phyloP scores from a whole-genome alignment of 53 echinoderm and acorn worm species.

The Apostichopus leukothele region DNA sequence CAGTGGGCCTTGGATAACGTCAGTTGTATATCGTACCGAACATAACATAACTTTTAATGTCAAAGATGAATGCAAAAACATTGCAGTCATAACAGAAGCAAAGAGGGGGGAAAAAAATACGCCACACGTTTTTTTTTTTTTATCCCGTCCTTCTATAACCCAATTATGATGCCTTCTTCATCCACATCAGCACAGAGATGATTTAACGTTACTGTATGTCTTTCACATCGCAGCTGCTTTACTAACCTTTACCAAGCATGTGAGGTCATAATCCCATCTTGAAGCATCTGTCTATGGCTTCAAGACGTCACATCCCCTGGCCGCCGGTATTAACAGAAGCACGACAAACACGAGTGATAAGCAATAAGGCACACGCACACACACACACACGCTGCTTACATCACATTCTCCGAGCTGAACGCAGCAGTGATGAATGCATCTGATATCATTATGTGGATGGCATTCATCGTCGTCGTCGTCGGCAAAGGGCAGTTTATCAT shows the following conservation, averaged over 20 bases:
- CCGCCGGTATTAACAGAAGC: not conserved
- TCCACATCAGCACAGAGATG: constrained; percentile 39
- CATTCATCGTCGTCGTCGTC: not conserved
- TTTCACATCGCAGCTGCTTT: constrained; percentile 40
- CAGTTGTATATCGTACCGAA: not conserved
- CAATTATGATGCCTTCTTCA: constrained; percentile 36
- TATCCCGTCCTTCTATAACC: constrained; percentile 4
- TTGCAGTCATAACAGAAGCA: not conserved
- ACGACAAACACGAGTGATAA: constrained; percentile 23
- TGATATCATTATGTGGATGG: constrained; percentile 4
- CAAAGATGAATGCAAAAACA: not conserved
- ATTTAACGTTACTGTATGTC: constrained; percentile 32
- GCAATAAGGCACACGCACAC: not conserved
- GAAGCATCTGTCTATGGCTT: constrained; percentile 42
- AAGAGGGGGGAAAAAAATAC: not conserved
- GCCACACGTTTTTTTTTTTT: not conserved
- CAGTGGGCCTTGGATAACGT: not conserved
- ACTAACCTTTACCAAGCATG: constrained; percentile 34
- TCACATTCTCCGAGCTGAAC: not conserved
- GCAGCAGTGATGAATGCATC: not conserved
- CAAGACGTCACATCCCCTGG: constrained; percentile 43
- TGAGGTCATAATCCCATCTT: constrained; percentile 48
- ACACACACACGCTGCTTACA: too few species aligned
- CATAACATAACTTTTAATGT: not conserved
- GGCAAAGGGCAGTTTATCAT: constrained; percentile 5